These are phyloP conservation scores for Lagopus muta DNA, from an alignment of 2,113 vertebrate species.

Conservation along the genomic window DNA sequence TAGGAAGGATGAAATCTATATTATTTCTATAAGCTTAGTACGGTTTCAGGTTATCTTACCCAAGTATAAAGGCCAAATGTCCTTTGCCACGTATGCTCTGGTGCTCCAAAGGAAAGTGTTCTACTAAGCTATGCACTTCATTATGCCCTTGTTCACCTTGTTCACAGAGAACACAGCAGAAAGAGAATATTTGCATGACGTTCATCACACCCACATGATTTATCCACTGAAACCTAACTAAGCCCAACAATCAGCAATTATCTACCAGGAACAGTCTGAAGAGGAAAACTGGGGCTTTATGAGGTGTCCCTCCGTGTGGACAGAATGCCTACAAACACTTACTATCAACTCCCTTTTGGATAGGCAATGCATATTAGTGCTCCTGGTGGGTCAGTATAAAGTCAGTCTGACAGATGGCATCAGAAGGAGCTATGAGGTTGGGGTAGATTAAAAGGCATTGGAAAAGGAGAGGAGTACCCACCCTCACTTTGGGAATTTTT, in stretches of 20 bases:
- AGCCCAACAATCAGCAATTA: neutral
- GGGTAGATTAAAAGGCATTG: neutral
- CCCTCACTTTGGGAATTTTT: neutral
- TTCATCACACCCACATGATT: neutral
- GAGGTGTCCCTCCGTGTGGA: accelerated
- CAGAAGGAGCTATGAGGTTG: neutral
- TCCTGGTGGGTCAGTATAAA: neutral
- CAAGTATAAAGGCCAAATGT: neutral
- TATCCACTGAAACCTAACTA: neutral
- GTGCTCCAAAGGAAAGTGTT: constrained; percentile 7
- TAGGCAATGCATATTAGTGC: neutral
- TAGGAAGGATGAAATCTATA: neutral
- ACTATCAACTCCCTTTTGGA: neutral
- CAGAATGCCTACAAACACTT: neutral
- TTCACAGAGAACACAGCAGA: neutral
- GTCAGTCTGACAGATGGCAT: neutral
- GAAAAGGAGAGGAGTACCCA: neutral
- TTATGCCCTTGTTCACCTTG: neutral
- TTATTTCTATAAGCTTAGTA: neutral
- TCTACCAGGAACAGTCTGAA: neutral
- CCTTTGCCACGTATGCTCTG: neutral
- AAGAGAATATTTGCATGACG: constrained; percentile 66
- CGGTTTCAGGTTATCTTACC: constrained; percentile 37
- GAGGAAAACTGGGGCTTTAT: neutral
- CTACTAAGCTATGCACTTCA: neutral